Conservation (phyloP, 2,888 invertebrate genomes). For the Anthophora plumipes region DNA sequence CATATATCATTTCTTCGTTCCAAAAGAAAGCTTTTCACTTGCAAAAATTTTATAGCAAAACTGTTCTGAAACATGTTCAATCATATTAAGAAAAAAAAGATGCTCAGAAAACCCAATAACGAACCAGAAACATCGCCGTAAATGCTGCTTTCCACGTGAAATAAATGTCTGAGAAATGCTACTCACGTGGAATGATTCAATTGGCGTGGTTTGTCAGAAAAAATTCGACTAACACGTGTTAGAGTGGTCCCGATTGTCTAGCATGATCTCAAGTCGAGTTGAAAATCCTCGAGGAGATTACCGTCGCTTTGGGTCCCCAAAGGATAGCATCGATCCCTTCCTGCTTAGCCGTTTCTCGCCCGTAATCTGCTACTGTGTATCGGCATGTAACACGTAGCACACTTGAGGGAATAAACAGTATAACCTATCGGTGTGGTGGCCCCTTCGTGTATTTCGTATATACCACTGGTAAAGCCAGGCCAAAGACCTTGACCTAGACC, state of each 20-base stretch:
- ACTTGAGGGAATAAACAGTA: constrained; percentile 61
- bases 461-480: constrained; percentile 36
- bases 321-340: constrained; percentile 53
- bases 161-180: no score
- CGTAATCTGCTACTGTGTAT: constrained; percentile 34
- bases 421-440: constrained; percentile 47
- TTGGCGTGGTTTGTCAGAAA: no score
- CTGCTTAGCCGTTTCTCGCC: constrained; percentile 21
- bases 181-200: background rate
- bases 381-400: constrained; percentile 55
- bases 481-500: constrained; percentile 65
- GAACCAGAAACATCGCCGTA: no score
- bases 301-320: constrained; percentile 42
- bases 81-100: no score
- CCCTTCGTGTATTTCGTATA: constrained; percentile 54
- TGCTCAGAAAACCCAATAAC: no score
- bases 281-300: constrained; percentile 54
- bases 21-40: no score
- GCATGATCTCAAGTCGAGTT: constrained; percentile 36
- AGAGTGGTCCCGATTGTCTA: background rate
- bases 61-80: no score
- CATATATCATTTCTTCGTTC: no score
- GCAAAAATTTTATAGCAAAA: no score
- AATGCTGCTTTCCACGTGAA: no score
- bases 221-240: background rate